Percentiles rank a stretch among this genome's conserved stretches.
These are phyloP conservation scores for Campoplex nolae DNA, from an alignment of 2,888 invertebrate genomes.

Conservation along the genomic window DNA sequence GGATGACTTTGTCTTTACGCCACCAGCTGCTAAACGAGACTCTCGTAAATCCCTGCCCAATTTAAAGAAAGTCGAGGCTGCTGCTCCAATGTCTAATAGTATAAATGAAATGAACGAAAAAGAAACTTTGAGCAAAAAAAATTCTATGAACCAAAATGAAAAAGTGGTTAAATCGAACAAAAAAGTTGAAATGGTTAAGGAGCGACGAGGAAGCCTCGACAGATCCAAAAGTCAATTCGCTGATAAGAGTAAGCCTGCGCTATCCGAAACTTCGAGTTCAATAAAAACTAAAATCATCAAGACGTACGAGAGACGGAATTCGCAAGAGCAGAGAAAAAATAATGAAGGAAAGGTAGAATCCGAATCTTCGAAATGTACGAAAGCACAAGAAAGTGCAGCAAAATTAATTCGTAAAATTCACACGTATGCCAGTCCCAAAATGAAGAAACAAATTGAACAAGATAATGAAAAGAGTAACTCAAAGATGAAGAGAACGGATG, in stretches of 20 bases:
- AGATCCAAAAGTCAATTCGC: background rate
- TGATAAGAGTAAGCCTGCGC: background rate
- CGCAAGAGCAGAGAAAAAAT: background rate
- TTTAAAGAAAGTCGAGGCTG: background rate
- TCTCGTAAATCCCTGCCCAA: slow-evolving; percentile 33
- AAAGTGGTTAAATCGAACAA: background rate
- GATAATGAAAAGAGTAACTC: background rate
- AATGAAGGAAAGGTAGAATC: background rate
- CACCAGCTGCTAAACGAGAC: background rate
- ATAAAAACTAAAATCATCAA: background rate
- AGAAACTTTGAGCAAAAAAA: background rate
- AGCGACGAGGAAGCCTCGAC: background rate
- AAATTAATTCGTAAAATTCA: background rate
- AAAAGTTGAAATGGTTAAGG: background rate
- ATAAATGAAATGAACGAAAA: background rate
- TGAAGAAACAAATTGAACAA: background rate
- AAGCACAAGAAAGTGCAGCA: background rate
- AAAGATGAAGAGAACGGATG: background rate
- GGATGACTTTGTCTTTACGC: background rate
- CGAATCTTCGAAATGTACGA: background rate
- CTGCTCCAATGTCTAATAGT: background rate
- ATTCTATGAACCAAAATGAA: background rate
- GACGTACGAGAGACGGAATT: slow-evolving; percentile 28
- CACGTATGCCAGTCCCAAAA: slow-evolving; percentile 7
- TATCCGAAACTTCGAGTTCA: background rate